Base-by-base conservation (phyloP, 2,797 vertebrate genomes). In the Hydrophis major region DNA sequence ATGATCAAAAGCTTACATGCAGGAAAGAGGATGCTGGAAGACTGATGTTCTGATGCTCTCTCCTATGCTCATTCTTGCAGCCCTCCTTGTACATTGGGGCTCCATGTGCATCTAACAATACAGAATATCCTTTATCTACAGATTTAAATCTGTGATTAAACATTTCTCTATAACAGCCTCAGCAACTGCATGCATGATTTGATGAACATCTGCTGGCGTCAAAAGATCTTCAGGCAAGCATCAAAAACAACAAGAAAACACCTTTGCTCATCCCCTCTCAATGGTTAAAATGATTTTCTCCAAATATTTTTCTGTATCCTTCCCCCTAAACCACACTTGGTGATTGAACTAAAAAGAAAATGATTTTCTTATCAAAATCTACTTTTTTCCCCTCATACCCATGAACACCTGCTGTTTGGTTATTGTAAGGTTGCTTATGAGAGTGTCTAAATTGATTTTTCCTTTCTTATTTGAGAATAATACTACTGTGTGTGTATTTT, bases 381-480 rank as follows among this genome's bases (percentile, higher is more conserved):
- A 22, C 59, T 66, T 89, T 83, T 47, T 66, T 27, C 37, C 87
- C 87, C 87, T 63, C 69, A 28, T 63, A 7, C 57, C 74, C 57
- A 63, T 83, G 87, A 91, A 86, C 87, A 86, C 93, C 91, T 86
- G 93, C 93, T 93, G 93, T 55, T 93, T 57, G 83, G 87, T 90
- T 93, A 89, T 93, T 93, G 90, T 93, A 66, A 37, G 50, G 59
- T 89, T 91, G 90, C 87, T 91, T 91, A 91, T 57, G 93, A 89
- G 59, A 93, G 90, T 86, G 90, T 55, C 90, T 86, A 86, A 91
- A 93, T 93, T 93, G 93, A 93, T 93, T 93, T 93, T 91, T 47
- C 90, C 59, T 89, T 63, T 63, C 50, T 86, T 89, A 86, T 91
- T 93, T 93, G 86, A 37, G 59, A 89, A 89, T 89, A 93, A 91